Conservation (phyloP, 2,888 invertebrate genomes). For the Muscina levida region DNA sequence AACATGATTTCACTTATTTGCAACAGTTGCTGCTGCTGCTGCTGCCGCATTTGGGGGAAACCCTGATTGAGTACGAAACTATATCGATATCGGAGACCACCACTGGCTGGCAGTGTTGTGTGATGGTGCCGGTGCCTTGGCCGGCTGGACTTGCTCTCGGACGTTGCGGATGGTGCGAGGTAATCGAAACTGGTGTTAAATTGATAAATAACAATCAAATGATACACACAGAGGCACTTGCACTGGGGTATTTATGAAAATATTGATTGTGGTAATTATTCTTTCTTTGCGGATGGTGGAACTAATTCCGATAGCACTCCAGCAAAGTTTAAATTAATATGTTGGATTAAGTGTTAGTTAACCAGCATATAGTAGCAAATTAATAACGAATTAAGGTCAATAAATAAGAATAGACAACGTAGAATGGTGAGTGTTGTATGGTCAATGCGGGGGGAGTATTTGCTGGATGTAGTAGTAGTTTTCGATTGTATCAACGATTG, state of each 20-base stretch:
- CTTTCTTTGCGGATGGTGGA: constrained; percentile 4
- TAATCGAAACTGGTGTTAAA: constrained; percentile 64
- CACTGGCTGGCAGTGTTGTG: no score
- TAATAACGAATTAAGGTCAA: no score
- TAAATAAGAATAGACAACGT: no score
- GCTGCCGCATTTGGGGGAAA: constrained; percentile 1
- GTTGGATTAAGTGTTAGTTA: neutral
- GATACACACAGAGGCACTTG: constrained; percentile 24
- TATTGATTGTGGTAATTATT: constrained; percentile 25
- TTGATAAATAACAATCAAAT: constrained; percentile 64
- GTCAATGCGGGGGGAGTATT: no score
- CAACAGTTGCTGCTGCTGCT: neutral
- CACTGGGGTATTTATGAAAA: constrained; percentile 38
- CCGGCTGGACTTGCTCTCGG: no score
- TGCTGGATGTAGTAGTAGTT: no score
- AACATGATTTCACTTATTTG: constrained; percentile 20
- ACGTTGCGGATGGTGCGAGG: constrained; percentile 40
- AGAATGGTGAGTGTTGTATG: no score
- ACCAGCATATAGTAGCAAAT: no score
- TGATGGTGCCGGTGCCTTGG: no score
- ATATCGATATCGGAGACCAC: constrained; percentile 42
- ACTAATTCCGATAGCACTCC: neutral
- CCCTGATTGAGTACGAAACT: constrained; percentile 18
- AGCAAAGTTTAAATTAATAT: neutral
- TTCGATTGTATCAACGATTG: no score